Percentiles rank a stretch among this genome's conserved stretches.
These are phyloP conservation scores for Vireo altiloquus DNA, from an alignment of 2,113 vertebrate genomes.

Conservation along the genomic window DNA sequence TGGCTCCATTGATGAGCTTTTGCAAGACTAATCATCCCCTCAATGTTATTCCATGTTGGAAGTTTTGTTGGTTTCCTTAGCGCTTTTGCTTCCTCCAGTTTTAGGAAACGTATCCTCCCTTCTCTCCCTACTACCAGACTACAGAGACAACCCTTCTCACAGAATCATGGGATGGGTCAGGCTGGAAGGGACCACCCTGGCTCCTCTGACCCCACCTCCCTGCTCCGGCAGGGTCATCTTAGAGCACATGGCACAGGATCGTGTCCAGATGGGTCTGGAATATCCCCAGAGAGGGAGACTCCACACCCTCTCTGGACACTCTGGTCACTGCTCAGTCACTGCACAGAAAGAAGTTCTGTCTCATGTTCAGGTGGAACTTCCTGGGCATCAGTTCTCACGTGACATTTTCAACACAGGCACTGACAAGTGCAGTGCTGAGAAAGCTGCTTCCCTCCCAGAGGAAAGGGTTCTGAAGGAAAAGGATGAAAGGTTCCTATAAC, in stretches of 20 bases:
- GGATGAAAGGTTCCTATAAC: neutral
- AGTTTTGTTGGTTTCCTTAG: neutral
- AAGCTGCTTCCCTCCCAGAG: neutral
- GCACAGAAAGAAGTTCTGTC: neutral
- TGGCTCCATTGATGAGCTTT: neutral
- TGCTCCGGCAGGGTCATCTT: neutral
- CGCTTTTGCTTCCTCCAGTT: neutral
- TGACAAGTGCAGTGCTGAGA: neutral
- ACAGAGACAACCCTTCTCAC: neutral
- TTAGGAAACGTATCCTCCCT: neutral
- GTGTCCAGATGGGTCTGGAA: neutral
- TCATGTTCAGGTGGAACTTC: neutral
- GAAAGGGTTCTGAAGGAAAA: neutral
- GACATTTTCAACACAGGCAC: neutral
- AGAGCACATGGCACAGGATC: neutral
- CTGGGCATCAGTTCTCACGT: neutral
- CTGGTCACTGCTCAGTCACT: neutral
- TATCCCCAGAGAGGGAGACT: neutral
- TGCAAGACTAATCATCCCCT: neutral
- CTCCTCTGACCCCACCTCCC: neutral
- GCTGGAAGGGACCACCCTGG: neutral
- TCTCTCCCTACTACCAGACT: neutral
- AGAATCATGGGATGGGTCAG: neutral
- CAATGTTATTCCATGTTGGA: neutral
- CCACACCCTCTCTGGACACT: neutral